Percentiles rank a stretch among this genome's conserved stretches.
These are phyloP conservation scores for Drosophila ananassae DNA, from an alignment of 1,140 invertebrate species.

Conservation along the genomic window DNA sequence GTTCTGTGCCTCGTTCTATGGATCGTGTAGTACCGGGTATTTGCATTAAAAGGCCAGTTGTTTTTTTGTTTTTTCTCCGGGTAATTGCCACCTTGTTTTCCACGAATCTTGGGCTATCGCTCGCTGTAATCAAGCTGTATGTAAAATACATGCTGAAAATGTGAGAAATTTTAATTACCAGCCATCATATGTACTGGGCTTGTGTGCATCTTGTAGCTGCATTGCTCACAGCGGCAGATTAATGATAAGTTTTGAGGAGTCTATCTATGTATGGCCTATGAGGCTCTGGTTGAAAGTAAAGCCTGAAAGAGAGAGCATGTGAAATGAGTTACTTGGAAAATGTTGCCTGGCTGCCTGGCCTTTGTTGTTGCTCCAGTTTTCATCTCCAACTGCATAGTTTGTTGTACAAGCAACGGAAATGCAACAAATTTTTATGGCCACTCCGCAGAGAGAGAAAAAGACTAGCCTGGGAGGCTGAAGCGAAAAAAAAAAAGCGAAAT, in stretches of 20 bases:
- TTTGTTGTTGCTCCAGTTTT: slow-evolving; percentile 67
- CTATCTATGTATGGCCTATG: not conserved
- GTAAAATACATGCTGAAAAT: slow-evolving; percentile 68
- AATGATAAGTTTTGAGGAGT: slow-evolving; percentile 53
- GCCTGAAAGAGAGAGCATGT: slow-evolving; percentile 57
- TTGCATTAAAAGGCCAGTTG: slow-evolving; percentile 41
- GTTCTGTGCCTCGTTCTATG: slow-evolving; percentile 11
- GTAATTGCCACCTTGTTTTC: slow-evolving; percentile 78
- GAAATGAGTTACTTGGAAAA: slow-evolving; percentile 79
- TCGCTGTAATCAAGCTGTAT: slow-evolving; percentile 51
- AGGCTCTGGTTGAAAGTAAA: slow-evolving; percentile 43
- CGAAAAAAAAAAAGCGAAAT: slow-evolving; percentile 60
- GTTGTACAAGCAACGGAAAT: slow-evolving; percentile 78
- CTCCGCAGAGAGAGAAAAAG: slow-evolving; percentile 12
- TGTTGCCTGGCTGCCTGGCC: slow-evolving; percentile 37
- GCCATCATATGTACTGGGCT: slow-evolving; percentile 10
- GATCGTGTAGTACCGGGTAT: slow-evolving; percentile 39
- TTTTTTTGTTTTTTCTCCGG: slow-evolving; percentile 17
- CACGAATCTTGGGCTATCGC: slow-evolving; percentile 54
- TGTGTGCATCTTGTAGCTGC: slow-evolving; percentile 32
- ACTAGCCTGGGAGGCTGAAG: slow-evolving; percentile 12
- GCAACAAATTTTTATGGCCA: slow-evolving; percentile 72
- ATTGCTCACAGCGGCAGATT: slow-evolving; percentile 26
- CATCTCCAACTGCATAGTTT: slow-evolving; percentile 45
- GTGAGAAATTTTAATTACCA: slow-evolving; percentile 75